Evolutionary conservation across 2,113 vertebrate species (phyloP), one percentile per base, ranked within the genome.

Genomic region (Clupea harengus): DNA sequence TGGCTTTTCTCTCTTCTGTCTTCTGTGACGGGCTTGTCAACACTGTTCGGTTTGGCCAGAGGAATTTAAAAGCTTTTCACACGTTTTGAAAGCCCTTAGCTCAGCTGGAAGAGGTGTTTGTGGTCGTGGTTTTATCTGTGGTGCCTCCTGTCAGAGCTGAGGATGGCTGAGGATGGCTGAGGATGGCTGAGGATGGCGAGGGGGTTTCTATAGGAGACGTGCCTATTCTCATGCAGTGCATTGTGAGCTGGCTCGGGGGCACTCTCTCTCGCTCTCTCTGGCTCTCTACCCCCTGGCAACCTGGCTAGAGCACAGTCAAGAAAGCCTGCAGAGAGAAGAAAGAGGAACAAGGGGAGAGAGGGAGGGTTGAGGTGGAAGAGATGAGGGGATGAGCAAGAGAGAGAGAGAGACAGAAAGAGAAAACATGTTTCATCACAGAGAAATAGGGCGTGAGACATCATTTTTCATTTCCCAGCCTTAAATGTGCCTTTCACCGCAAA

Each of bases 261-360:
- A n/a, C 28, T 80, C 28, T 80, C 28, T 80, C 28, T 67, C n/a
- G 8, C 72, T 17, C 72, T 78, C 72, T 13, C 28, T 78, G 72
- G 13, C 28, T 3, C 72, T 15, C 32, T 4, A 15, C 28, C 2
- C 72, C 32, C 32, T 32, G 28, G 72, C 28, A 78, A 78, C 28
- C 72, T 78, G 72, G 72, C 72, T 10, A 39, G 25, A 39, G 72
- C 72, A 44, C 72, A 78, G 72, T 78, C 72, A 78, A 78, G 72
- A 32, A 86, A 67, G 75, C 87, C 46, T 83, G 45, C 81, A 82
- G 82, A 85, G 82, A 81, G 83, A 44, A 0, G 64, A 28, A 25
- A 0, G 2, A 28, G 64, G 75, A 49, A 39, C 39, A 39, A 39
- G 4, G 15, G 44, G 46, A 39, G 60, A 45, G 39, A 83, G 5